Percentiles rank a stretch among this genome's conserved stretches.
Conservation (phyloP, 2,888 invertebrate species). For the Phoenoteleia sp. region DNA sequence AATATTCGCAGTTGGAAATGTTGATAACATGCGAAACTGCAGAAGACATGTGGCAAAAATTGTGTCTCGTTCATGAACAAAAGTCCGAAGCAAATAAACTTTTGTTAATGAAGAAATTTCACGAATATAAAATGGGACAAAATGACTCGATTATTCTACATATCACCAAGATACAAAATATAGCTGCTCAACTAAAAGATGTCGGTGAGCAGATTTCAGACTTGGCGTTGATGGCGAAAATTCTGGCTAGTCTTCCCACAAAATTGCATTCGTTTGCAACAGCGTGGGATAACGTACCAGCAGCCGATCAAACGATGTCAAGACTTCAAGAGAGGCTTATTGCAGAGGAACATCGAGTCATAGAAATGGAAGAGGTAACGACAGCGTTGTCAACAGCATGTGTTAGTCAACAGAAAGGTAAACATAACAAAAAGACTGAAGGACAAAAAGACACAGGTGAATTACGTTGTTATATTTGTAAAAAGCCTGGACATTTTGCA, state of each 20-base stretch:
- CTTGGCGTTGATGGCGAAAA: constrained; percentile 72
- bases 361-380: constrained; percentile 25
- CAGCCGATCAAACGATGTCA: constrained; percentile 55
- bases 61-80: constrained; percentile 47
- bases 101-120: constrained; percentile 58
- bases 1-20: too few relatives aligned
- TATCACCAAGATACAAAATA: constrained; percentile 68
- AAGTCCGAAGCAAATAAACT: constrained; percentile 43
- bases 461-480: constrained; percentile 12
- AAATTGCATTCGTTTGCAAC: constrained; percentile 74
- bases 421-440: too few relatives aligned
- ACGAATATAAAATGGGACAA: constrained; percentile 52
- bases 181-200: constrained; percentile 72
- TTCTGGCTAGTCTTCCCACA: constrained; percentile 73
- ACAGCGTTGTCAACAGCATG: constrained; percentile 16
- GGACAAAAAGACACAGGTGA: background rate
- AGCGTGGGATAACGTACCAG: constrained; percentile 74
- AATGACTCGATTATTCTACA: constrained; percentile 65
- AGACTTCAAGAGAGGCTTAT: constrained; percentile 48
- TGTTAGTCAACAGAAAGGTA: background rate
- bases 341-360: constrained; percentile 53
- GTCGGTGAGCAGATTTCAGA: constrained; percentile 72
- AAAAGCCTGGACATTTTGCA: constrained; percentile 10
- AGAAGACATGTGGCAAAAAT: too few relatives aligned
- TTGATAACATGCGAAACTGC: too few relatives aligned